phyloP scores from a whole-genome alignment of 1,140 invertebrate genomes.

The Ceratosolen solmsi region DNA sequence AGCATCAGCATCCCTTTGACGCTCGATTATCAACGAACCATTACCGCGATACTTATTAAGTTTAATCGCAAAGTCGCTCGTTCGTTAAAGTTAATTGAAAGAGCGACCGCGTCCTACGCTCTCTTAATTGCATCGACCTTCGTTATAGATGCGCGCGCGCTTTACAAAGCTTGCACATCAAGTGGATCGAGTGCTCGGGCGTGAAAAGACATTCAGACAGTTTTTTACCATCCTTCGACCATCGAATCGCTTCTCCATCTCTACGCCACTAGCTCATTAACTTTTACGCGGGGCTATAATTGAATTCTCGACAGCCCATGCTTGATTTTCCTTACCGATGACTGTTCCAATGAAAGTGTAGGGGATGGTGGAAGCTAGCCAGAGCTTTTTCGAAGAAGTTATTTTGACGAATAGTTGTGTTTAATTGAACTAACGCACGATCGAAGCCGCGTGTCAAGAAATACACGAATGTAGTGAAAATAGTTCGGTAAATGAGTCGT shows the following conservation, averaged over 20 bases:
- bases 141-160: constrained; percentile 30
- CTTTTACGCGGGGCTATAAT: background rate
- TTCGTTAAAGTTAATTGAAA: constrained; percentile 72
- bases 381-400: background rate
- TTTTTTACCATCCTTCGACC: background rate
- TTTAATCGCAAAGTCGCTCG: constrained; percentile 70
- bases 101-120: constrained; percentile 64
- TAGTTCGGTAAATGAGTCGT: background rate
- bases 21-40: constrained; percentile 69
- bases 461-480: background rate
- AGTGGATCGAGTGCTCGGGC: background rate
- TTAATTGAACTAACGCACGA: background rate
- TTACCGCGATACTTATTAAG: constrained; percentile 70
- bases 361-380: background rate
- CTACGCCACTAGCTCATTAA: background rate
- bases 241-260: background rate
- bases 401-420: background rate
- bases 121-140: constrained; percentile 67
- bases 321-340: no score
- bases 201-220: background rate
- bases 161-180: background rate
- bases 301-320: no score
- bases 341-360: no score
- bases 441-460: constrained; percentile 3
- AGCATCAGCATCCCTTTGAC: background rate